Conservation (phyloP, 2,888 invertebrate genomes). For the Dioctria linearis region DNA sequence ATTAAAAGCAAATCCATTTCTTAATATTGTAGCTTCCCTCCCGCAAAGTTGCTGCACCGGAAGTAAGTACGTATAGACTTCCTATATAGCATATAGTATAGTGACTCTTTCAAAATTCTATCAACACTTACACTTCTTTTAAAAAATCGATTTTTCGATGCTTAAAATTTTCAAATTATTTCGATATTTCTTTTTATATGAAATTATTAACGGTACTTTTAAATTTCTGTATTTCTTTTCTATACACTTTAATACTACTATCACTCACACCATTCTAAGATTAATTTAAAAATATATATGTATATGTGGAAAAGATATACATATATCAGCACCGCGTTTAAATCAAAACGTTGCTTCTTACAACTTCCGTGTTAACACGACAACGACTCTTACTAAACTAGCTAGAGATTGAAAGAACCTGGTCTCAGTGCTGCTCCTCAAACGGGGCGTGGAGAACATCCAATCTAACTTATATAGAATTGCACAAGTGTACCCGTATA, state of each 20-base stretch:
- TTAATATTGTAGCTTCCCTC: conserved; percentile 18
- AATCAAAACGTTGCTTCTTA: conserved; percentile 9
- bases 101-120: conserved; percentile 1
- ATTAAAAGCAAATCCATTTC: conserved; percentile 33
- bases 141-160: conserved; percentile 34
- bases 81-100: neutral
- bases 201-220: neutral
- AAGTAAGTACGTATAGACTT: neutral
- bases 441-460: conserved; percentile 36
- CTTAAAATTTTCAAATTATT: neutral
- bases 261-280: conserved; percentile 43
- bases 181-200: neutral
- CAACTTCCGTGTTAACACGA: conserved; percentile 51
- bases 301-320: neutral
- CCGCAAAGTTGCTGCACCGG: neutral
- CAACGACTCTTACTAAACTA: conserved; percentile 56
- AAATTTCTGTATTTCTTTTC: neutral
- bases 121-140: conserved; percentile 41
- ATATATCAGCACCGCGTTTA: conserved; percentile 31
- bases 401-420: conserved; percentile 41
- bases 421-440: conserved; percentile 9
- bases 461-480: neutral
- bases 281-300: conserved; percentile 20
- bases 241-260: conserved; percentile 25
- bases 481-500: conserved; percentile 1